Evolutionary conservation across 2,113 vertebrate genomes (phyloP), one percentile per base, ranked within the genome.

Genomic region (Equus quagga): DNA sequence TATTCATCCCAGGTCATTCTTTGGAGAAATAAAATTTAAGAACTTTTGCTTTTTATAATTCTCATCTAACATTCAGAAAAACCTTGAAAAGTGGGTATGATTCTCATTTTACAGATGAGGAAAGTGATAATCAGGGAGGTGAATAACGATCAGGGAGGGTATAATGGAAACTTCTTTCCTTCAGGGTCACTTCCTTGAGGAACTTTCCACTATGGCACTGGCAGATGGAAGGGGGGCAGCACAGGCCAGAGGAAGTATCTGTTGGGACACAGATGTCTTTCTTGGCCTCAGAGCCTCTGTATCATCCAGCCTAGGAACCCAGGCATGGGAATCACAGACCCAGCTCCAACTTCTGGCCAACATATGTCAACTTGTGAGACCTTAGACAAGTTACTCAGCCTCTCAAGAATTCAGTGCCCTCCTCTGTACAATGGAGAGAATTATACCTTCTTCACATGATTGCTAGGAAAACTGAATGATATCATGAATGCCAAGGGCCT

Each of bases 191-290:
- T 58, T 81, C 23, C n/a, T 58, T 6, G 14, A 33, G 28, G 18
- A 31, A 7, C 14, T 58, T n/a, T 24, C 9, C 12, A 26, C 12
- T 3, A 23, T 0, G 15, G 10, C 10, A 44, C 12, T n/a, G 19
- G 88, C 21, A 5, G 1, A 17, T 3, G 2, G 5, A 24, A 0
- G 4, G 23, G 23, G 8, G 18, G 49, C 1, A 7, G 4, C 14
- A 1, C 1, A 87, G 65, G 13, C 1, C 23, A 56, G 8, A 72
- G 10, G 19, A n/a, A 41, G 3, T 3, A 24, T 46, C 44, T 41
- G 3, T 46, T 44, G 33, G 1, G 3, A 51, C 17, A 69, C 5
- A 24, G 21, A 21, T 12, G 1, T 12, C 3, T n/a, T 62, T 85
- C 9, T 4, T 17, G 26, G 11, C 11, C 9, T 80, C 6, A 31